phyloP scores from a whole-genome alignment of 2,113 vertebrate genomes.

The Lanius ludovicianus region DNA sequence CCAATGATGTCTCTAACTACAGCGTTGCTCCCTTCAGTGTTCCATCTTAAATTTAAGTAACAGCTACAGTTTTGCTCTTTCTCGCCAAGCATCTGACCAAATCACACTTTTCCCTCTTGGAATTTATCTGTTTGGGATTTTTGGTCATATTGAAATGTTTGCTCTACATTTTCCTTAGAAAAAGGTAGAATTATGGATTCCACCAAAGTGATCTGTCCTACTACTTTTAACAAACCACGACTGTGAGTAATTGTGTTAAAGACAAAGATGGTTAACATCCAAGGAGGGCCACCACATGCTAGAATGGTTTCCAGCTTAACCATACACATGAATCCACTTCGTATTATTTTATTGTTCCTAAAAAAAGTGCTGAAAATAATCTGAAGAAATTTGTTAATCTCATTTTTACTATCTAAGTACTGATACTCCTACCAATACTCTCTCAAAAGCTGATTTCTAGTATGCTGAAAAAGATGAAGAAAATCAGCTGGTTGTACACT shows the following conservation, averaged over 20 bases:
- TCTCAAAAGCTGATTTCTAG: neutral
- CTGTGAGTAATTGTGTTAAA: neutral
- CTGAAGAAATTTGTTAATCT: neutral
- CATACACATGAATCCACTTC: neutral
- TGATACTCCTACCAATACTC: neutral
- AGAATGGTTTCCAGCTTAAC: neutral
- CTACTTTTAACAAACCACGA: neutral
- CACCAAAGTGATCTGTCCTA: neutral
- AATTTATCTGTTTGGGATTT: neutral
- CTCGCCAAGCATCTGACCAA: neutral
- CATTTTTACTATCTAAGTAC: neutral
- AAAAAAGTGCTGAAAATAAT: neutral
- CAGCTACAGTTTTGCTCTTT: neutral
- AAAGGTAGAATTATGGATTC: neutral
- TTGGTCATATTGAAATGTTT: neutral
- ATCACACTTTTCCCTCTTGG: neutral
- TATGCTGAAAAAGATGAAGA: neutral
- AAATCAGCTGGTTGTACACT: neutral
- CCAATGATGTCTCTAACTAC: neutral
- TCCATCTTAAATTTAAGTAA: neutral
- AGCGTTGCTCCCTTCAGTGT: neutral
- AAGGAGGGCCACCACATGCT: neutral
- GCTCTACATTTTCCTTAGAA: neutral
- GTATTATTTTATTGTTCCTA: neutral
- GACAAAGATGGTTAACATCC: neutral